Conservation (phyloP, 2,797 vertebrate species). For the Spinus olivaceus region DNA sequence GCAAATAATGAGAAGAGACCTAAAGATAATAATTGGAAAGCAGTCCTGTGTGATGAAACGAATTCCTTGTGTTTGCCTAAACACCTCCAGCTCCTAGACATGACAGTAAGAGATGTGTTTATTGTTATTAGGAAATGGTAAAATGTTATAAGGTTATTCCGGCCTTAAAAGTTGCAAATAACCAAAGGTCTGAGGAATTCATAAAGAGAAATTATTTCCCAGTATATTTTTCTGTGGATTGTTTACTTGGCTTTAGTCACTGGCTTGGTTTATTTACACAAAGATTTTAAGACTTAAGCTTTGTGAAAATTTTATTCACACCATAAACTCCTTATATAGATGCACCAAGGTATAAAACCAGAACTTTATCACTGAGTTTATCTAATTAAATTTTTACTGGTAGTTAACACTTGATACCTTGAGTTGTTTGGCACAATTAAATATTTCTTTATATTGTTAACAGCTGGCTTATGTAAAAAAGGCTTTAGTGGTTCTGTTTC, state of each 20-base stretch:
- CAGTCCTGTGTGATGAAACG: background rate
- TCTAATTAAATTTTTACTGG: conserved; percentile 15
- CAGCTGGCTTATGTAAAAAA: background rate
- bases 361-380: background rate
- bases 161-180: background rate
- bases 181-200: background rate
- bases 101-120: background rate
- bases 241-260: background rate
- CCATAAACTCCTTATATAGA: background rate
- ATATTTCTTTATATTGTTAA: background rate
- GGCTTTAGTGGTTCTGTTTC: background rate
- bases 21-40: background rate
- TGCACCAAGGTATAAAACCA: background rate
- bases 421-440: background rate
- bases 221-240: background rate
- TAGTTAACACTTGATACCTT: background rate
- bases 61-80: background rate
- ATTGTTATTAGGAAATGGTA: background rate
- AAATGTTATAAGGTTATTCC: background rate
- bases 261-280: background rate
- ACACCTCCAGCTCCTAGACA: background rate
- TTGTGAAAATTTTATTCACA: background rate
- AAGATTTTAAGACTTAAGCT: background rate
- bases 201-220: background rate
- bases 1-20: background rate